Conservation (phyloP, 2,888 invertebrate genomes). For the Petrolisthes manimaculis region DNA sequence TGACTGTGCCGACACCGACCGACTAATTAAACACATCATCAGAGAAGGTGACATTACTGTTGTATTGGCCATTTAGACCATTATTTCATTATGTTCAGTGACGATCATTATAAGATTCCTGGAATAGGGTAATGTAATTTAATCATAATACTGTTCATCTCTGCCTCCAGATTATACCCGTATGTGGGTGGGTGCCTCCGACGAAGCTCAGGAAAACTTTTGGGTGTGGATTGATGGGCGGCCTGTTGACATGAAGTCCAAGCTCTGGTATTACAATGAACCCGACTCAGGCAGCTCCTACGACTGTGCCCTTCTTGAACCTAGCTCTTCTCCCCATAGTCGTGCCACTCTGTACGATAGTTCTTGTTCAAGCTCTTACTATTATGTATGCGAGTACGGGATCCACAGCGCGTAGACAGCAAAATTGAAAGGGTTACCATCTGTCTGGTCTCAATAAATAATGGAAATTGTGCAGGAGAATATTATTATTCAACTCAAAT, state of each 20-base stretch:
- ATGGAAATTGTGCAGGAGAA: no score
- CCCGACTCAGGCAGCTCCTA: not conserved
- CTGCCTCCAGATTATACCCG: not conserved
- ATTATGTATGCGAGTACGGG: conserved; percentile 1
- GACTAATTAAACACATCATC: not conserved
- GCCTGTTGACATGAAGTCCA: not conserved
- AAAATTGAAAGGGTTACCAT: no score
- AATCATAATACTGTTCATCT: not conserved
- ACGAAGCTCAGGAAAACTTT: not conserved
- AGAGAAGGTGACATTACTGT: not conserved
- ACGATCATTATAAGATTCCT: not conserved
- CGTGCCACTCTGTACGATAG: not conserved
- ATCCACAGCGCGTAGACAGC: not conserved
- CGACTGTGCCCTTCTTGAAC: not conserved
- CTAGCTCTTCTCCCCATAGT: not conserved
- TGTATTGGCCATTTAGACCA: not conserved
- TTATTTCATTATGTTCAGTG: not conserved
- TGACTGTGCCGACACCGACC: not conserved
- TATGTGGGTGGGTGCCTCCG: conserved; percentile 12
- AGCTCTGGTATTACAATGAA: not conserved
- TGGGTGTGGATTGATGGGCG: conserved; percentile 6
- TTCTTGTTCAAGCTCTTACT: not conserved
- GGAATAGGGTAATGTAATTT: no score
- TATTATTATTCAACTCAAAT: no score
- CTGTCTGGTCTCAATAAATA: no score